Base-by-base conservation (phyloP, 1,140 invertebrate genomes). In the Theocolax elegans region DNA sequence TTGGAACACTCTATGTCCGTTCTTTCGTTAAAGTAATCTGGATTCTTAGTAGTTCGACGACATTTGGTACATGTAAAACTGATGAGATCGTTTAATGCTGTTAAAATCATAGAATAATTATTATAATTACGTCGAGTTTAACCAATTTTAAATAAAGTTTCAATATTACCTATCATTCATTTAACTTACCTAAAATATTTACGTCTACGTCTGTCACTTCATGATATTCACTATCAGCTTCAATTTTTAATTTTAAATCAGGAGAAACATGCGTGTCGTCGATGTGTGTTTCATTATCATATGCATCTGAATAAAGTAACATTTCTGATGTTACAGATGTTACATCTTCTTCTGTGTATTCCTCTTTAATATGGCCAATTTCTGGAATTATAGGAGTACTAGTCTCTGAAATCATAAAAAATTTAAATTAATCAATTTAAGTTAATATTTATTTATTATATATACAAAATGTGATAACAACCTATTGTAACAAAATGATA, bases 41-140 rank as follows among this genome's bases (percentile, higher is more conserved):
- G 23, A 27, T 58, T 70, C 6, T 58, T 58, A 1, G 25, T 19
- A 6, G 67, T 64, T 15, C 13, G n/a, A 1, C 40, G 59, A 8
- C 59, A 63, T 15, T 63, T 69, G 13, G 67, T 63, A 15, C 67
- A 69, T 2, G 59, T 69, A 15, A 63, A 63, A 27, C 46, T 40
- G 19, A 69, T 69, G 0, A 63, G 40, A 3, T 63, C 19, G 23
- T 38, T 51, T 13, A 62, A 8, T 2, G 15, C 9, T 25, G 17
- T 35, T 17, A 10, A 38, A 35, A n/a, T n/a, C n/a, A n/a, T n/a
- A n/a, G n/a, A n/a, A n/a, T n/a, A n/a, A 8, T 44, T 59, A 9
- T 59, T 59, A 17, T 17, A 17, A 15, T 17, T n/a, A n/a, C n/a
- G n/a, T n/a, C n/a, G n/a, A n/a, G n/a, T n/a, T n/a, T n/a, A n/a